Evolutionary conservation across 2,888 invertebrate genomes (phyloP).

Genomic region (Conchocele bisecta): DNA sequence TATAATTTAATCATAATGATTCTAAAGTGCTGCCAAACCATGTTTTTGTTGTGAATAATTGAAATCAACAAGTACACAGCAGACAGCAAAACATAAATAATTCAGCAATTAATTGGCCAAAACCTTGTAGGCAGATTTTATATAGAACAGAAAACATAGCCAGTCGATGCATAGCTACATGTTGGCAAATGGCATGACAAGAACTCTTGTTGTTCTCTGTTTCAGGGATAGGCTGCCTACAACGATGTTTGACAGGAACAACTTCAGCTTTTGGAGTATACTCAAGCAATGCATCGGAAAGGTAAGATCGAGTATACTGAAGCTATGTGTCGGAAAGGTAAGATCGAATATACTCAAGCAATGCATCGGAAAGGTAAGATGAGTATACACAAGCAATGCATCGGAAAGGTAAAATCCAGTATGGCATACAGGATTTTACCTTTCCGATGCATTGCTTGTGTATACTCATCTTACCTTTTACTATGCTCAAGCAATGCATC

Average conservation of each 20-base stretch:
- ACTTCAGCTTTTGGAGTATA: constrained; percentile 95
- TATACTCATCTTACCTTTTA: constrained; percentile 82
- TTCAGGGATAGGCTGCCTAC: constrained; percentile 82
- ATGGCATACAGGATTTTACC: no score
- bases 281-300: constrained; percentile 92
- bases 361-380: constrained; percentile 87
- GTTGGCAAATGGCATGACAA: background rate
- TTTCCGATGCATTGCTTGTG: no score
- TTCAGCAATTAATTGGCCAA: no score
- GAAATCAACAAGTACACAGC: no score
- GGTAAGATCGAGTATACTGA: constrained; percentile 88
- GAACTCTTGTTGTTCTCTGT: constrained; percentile 23
- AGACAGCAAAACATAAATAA: no score
- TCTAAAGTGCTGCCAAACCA: no score
- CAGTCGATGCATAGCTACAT: background rate
- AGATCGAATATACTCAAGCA: constrained; percentile 90
- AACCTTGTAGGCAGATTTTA: no score
- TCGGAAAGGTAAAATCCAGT: no score
- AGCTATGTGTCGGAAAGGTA: constrained; percentile 90
- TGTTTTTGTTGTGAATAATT: no score
- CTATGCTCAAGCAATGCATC: constrained; percentile 93
- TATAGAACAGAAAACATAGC: no score
- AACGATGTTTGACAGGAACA: constrained; percentile 85
- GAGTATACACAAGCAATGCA: constrained; percentile 94
- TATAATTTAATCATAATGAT: no score